Conservation (phyloP, 2,888 invertebrate genomes). For the Zaprionus lineosus region DNA sequence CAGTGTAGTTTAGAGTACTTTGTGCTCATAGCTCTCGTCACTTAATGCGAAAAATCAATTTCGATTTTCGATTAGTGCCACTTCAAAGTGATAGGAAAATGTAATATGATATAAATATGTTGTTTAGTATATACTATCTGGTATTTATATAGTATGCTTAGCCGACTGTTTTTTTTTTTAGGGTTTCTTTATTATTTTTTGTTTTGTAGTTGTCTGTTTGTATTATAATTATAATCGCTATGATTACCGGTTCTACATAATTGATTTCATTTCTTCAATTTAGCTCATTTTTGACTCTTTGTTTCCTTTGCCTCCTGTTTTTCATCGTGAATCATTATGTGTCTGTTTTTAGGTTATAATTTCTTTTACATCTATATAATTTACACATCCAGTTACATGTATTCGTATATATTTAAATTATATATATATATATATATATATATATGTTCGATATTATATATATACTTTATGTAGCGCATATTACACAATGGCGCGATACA, state of each 20-base stretch:
- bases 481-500: conserved; percentile 70
- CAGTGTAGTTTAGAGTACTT: not conserved
- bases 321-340: conserved; percentile 45
- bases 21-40: not conserved
- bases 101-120: conserved; percentile 6
- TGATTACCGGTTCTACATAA: conserved; percentile 58
- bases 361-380: conserved; percentile 61
- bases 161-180: conserved; percentile 30
- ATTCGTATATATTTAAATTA: conserved; percentile 27
- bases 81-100: not conserved
- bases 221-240: conserved; percentile 68
- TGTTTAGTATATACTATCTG: not conserved
- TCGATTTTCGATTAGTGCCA: too few species aligned
- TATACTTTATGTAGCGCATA: conserved; percentile 60
- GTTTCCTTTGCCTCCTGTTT: conserved; percentile 28
- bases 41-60: not conserved
- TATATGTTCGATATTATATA: conserved; percentile 29
- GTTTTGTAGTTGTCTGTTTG: conserved; percentile 34
- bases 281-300: conserved; percentile 13
- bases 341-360: conserved; percentile 6
- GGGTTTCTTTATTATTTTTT: conserved; percentile 66
- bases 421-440: conserved; percentile 24
- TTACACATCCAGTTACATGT: conserved; percentile 55
- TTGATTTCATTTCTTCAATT: conserved; percentile 26
- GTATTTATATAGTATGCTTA: not conserved